Evolutionary conservation across 2,113 vertebrate genomes (phyloP), one percentile per base, ranked within the genome.

Genomic region (Thoracochromis brauschi): DNA sequence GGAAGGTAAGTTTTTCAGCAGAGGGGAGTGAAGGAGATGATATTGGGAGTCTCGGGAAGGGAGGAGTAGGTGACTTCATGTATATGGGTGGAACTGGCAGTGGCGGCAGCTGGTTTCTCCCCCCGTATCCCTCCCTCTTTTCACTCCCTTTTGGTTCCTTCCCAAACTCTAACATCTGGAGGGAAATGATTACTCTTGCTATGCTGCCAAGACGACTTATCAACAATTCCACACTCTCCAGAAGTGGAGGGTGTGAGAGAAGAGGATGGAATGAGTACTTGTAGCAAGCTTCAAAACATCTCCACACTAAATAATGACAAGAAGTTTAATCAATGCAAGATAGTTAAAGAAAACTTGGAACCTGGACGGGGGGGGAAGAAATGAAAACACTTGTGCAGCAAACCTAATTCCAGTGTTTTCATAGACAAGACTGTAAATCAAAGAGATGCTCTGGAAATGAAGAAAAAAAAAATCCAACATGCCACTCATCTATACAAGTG

Each of bases 81-180:
- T 90, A 63, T 65, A 57, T 45, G 92, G 89, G 89, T 89, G 93
- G 92, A 87, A 89, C 87, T 91, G 71, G 86, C 88, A 86, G 88
- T 87, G 87, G 83, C 68, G 13, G 80, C 95, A 94, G 93, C 92
- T 95, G 94, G 26, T 85, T 94, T 92, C 89, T 84, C 53, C 84
- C 90, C 68, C 68, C 4, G 2, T 85, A 79, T 81, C 86, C 87
- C 80, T 88, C 92, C 88, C 82, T 75, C 42, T 68, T 42, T 85
- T 55, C 54, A 86, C 89, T 93, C 87, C 89, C 86, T 89, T 89
- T 90, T 93, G 87, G 88, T 92, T 90, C 83, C 81, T 82, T 93
- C 90, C 91, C 88, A 94, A 94, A 93, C 88, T 81, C 85, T 19
- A 93, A 95, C 95, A 96, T 96, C 96, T 96, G 96, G 93, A 92